Evolutionary conservation across 2,888 invertebrate species (phyloP), one percentile per base, ranked within the genome.

Genomic region (Nephrocerus scutellatus): DNA sequence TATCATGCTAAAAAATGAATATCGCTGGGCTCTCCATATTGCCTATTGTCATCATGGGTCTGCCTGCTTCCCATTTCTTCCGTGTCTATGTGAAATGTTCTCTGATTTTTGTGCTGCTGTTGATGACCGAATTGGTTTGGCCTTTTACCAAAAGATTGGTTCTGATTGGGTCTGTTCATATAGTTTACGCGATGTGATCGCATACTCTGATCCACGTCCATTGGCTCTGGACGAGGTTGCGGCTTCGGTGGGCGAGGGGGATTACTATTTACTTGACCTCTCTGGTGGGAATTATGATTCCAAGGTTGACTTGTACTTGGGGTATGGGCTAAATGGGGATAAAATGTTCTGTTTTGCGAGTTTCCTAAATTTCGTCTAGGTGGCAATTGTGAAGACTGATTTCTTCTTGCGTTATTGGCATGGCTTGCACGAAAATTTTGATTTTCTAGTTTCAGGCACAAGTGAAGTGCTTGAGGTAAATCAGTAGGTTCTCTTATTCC

Each of bases 31-130:
- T 39, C 34, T 12, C 35, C 35, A 20, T 19, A 40, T 21, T 35
- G 24, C 9, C 6, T 30, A 9, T 41, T n/a, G 15, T 34, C 24
- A 9, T 20, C 21, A n/a, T 31, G 10, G 5, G 10, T 7, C 21
- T 9, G 30, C 18, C 18, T 18, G 18, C 18, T 9, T 13, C 18
- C 30, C 16, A 30, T 30, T 15, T 6, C 15, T 6, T 13, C 5
- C 24, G 39, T 28, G 7, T 39, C 24, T 14, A 42, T 42, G 18
- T 37, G 37, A 24, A 42, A 38, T n/a, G 37, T 34, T 18, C 41
- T 30, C 18, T 43, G 39, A 8, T n/a, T 24, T 14, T 40, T 35
- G 2, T 19, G 1, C 13, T n/a, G 30, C 14, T 30, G 25, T 9
- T 30, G 33, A 18, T 14, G 12, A 9, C 13, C 28, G 24, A 29